Conservation (phyloP, 2,113 vertebrate genomes). For the Ictalurus punctatus region DNA sequence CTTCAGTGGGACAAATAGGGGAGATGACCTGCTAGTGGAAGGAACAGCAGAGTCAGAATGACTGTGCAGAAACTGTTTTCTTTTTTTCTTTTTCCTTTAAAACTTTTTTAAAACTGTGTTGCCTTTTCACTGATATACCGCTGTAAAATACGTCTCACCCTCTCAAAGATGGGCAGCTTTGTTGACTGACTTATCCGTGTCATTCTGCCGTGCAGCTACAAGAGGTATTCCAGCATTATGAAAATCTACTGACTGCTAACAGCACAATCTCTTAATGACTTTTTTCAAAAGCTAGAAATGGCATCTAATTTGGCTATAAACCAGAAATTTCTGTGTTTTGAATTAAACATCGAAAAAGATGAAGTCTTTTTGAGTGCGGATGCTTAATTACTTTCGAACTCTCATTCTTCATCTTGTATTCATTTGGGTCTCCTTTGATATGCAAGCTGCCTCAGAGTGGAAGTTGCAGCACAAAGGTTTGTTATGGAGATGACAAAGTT, state of each 20-base stretch:
- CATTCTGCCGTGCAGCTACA: background rate
- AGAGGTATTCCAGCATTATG: background rate
- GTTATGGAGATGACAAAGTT: background rate
- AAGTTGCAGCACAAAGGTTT: background rate
- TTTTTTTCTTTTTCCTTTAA: background rate
- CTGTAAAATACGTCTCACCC: background rate
- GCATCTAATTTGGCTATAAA: background rate
- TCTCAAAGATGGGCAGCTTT: background rate
- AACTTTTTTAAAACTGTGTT: background rate
- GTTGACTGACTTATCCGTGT: background rate
- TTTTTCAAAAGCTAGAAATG: background rate
- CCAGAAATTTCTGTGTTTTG: background rate
- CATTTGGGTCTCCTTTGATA: slow-evolving; percentile 23
- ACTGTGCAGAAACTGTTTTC: slow-evolving; percentile 24
- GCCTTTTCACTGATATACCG: background rate
- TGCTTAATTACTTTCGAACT: background rate
- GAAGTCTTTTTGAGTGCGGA: background rate
- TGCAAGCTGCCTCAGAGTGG: background rate
- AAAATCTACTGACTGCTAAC: background rate
- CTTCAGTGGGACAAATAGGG: background rate
- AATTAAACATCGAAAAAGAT: background rate
- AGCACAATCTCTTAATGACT: background rate
- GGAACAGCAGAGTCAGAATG: slow-evolving; percentile 21
- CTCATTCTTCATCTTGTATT: slow-evolving; percentile 25
- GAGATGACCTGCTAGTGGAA: slow-evolving; percentile 2